phyloP scores from a whole-genome alignment of 2,113 vertebrate species.

The Hemichromis elongatus region DNA sequence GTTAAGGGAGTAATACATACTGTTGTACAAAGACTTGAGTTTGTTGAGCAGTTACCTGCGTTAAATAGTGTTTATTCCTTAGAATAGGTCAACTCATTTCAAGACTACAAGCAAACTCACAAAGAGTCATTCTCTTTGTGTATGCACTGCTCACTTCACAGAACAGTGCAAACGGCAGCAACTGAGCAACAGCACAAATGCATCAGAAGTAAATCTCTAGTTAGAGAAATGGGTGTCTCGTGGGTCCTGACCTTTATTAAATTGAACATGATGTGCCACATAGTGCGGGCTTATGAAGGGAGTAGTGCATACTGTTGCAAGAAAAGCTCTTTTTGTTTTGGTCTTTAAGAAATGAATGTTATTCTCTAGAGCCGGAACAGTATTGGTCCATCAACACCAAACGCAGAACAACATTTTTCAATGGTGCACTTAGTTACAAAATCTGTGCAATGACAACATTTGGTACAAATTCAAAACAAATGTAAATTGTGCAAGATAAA shows the following conservation, averaged over 20 bases:
- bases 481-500: fast-evolving
- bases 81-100: background rate
- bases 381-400: background rate
- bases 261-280: background rate
- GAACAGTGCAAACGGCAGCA: background rate
- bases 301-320: background rate
- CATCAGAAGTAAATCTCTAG: background rate
- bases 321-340: background rate
- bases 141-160: background rate
- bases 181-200: background rate
- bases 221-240: background rate
- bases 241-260: background rate
- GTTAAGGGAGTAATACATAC: background rate
- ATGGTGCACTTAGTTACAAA: background rate
- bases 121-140: background rate
- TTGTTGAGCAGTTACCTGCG: background rate
- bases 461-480: fast-evolving
- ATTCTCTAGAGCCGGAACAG: background rate
- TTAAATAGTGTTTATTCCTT: background rate
- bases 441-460: background rate
- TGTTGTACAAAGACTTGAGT: background rate
- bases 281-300: background rate
- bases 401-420: background rate
- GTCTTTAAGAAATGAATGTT: background rate
- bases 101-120: background rate